A percentile compares a stretch with the other conserved stretches of the same genome.
Evolutionary conservation across 2,113 vertebrate genomes (phyloP).

Genomic region (Arenaria interpres): DNA sequence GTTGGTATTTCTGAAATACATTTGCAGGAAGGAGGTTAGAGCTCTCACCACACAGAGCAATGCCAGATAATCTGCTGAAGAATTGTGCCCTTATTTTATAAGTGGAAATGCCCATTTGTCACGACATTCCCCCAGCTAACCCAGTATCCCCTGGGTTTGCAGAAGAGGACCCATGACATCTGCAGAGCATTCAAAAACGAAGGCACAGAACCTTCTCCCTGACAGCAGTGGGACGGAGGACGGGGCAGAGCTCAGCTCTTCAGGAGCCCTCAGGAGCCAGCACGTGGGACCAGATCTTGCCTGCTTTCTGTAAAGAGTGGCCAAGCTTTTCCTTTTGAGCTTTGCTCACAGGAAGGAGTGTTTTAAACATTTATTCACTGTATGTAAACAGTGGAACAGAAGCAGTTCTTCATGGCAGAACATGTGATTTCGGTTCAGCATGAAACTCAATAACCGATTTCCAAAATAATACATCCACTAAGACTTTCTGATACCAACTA

Average conservation of each 20-base stretch:
- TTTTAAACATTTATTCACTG: not conserved
- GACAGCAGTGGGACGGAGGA: accelerated
- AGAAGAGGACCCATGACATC: not conserved
- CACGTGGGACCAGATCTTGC: accelerated
- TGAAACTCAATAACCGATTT: conserved; percentile 41
- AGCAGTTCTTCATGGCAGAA: not conserved
- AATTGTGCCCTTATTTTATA: not conserved
- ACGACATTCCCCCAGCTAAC: not conserved
- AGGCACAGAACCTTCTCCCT: not conserved
- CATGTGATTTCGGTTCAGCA: not conserved
- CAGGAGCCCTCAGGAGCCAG: not conserved
- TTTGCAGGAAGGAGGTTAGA: not conserved
- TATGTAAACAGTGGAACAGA: conserved; percentile 41
- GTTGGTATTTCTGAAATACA: not conserved
- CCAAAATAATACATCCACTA: conserved; percentile 12
- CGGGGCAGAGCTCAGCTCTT: not conserved
- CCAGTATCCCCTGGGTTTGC: not conserved
- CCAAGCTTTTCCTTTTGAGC: not conserved
- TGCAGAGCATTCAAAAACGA: accelerated
- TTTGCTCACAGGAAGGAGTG: not conserved
- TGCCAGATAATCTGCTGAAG: not conserved
- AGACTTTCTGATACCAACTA: conserved; percentile 11
- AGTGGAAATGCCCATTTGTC: not conserved
- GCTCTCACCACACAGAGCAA: not conserved
- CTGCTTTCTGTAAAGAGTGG: not conserved